Percentiles rank a stretch among this genome's conserved stretches.
These are phyloP conservation scores for Pyrrhia umbra DNA, from an alignment of 2,888 invertebrate genomes.

Conservation along the genomic window DNA sequence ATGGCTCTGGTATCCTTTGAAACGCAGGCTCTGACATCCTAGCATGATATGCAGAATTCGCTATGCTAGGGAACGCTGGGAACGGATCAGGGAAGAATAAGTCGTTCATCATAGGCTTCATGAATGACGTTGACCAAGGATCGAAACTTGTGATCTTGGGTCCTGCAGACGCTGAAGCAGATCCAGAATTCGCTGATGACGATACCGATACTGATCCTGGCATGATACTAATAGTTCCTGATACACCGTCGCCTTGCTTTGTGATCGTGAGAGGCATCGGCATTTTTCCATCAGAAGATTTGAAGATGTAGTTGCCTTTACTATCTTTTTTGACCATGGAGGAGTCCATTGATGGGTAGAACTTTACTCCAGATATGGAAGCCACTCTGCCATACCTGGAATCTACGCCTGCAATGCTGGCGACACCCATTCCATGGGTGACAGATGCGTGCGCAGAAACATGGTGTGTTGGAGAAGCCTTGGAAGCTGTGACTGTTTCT, in stretches of 20 bases:
- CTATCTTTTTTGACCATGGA: constrained; percentile 56
- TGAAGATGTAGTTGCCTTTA: constrained; percentile 56
- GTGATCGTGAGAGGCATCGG: constrained; percentile 67
- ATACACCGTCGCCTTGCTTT: constrained; percentile 70
- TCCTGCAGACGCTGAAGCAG: constrained; percentile 51
- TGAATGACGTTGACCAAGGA: constrained; percentile 56
- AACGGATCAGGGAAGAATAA: constrained; percentile 59
- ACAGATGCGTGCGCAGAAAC: constrained; percentile 35
- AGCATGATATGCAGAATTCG: constrained; percentile 53
- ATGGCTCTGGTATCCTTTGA: constrained; percentile 32
- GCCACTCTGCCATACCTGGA: constrained; percentile 77
- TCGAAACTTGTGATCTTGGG: constrained; percentile 40
- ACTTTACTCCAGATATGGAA: constrained; percentile 73
- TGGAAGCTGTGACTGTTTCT: constrained; percentile 9
- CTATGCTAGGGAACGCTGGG: constrained; percentile 62
- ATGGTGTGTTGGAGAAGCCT: constrained; percentile 22
- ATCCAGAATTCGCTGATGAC: constrained; percentile 69
- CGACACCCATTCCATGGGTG: constrained; percentile 69
- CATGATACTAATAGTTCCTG: constrained; percentile 72
- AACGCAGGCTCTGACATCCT: constrained; percentile 64
- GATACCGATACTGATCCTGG: constrained; percentile 77
- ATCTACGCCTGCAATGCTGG: constrained; percentile 74
- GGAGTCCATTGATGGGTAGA: constrained; percentile 67
- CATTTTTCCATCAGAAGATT: constrained; percentile 54
- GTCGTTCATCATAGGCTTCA: constrained; percentile 57